Percentiles rank a stretch among this genome's conserved stretches.
These are phyloP conservation scores for Sericinus montela DNA, from an alignment of 2,888 invertebrate species.

Conservation along the genomic window DNA sequence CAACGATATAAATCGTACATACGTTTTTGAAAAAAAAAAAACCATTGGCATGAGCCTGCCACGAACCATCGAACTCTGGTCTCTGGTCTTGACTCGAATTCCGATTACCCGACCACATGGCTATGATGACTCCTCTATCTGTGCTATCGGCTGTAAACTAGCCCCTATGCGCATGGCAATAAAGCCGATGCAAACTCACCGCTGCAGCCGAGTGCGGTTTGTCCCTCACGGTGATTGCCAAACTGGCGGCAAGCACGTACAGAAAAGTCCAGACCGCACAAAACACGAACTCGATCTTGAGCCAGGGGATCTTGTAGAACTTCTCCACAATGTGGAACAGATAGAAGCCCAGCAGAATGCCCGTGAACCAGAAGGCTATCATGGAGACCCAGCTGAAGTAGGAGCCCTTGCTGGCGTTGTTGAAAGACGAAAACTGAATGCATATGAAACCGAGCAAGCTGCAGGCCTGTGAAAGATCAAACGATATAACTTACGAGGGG, in stretches of 20 bases:
- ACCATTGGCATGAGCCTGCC: no score
- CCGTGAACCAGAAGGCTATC: slow-evolving; percentile 92
- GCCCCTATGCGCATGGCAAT: no score
- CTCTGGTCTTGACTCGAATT: no score
- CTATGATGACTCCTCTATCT: no score
- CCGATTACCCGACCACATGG: no score
- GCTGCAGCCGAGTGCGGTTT: slow-evolving; percentile 84
- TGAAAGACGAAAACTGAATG: slow-evolving; percentile 80
- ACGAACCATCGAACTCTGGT: no score
- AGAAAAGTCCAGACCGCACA: slow-evolving; percentile 86
- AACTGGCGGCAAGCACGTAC: slow-evolving; percentile 86
- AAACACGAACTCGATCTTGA: slow-evolving; percentile 88
- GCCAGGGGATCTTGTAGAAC: slow-evolving; percentile 91
- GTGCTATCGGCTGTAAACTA: no score
- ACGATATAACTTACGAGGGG: no score
- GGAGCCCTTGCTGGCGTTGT: slow-evolving; percentile 78
- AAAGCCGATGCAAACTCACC: slow-evolving; percentile 73
- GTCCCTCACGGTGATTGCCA: slow-evolving; percentile 81
- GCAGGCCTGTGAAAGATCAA: slow-evolving; percentile 66
- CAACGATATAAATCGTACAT: no score
- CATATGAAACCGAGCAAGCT: slow-evolving; percentile 90
- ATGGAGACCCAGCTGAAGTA: slow-evolving; percentile 90
- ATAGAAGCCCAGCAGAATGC: slow-evolving; percentile 87
- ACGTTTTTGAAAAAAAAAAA: no score
- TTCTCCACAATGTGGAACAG: slow-evolving; percentile 92